phyloP scores from a whole-genome alignment of 2,797 vertebrate genomes.

The Hipposideros larvatus region DNA sequence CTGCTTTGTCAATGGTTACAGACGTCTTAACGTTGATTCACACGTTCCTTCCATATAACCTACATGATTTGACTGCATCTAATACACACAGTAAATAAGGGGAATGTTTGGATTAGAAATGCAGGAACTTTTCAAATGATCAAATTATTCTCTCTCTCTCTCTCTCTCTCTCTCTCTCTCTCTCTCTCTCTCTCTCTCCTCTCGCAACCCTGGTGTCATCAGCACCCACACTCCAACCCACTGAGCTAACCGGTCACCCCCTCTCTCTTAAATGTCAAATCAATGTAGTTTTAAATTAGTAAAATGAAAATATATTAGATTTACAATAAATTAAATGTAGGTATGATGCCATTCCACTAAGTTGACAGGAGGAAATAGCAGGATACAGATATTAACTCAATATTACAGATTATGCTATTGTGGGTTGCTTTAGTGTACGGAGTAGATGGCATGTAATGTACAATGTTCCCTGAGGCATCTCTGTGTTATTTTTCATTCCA shows the following conservation, averaged over 20 bases:
- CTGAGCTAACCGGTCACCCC: too few species aligned
- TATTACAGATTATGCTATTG: background rate
- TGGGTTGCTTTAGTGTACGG: background rate
- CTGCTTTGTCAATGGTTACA: background rate
- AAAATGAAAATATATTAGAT: background rate
- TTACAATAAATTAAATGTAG: background rate
- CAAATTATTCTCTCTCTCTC: background rate
- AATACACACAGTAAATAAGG: background rate
- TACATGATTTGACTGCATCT: background rate
- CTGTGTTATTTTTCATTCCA: background rate
- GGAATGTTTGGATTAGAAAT: background rate
- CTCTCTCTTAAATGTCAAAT: background rate
- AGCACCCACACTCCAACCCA: too few species aligned
- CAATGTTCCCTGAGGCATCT: background rate
- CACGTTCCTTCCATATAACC: background rate
- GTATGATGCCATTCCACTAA: background rate
- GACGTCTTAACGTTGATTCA: background rate
- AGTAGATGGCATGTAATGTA: background rate
- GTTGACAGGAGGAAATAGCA: background rate
- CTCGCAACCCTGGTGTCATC: too few species aligned
- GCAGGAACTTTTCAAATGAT: background rate
- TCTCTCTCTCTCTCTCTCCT: background rate
- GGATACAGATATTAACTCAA: background rate
- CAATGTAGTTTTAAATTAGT: background rate
- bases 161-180: background rate